Evolutionary conservation across 2,888 invertebrate genomes (phyloP).

Genomic region (Drosophila tripunctata): DNA sequence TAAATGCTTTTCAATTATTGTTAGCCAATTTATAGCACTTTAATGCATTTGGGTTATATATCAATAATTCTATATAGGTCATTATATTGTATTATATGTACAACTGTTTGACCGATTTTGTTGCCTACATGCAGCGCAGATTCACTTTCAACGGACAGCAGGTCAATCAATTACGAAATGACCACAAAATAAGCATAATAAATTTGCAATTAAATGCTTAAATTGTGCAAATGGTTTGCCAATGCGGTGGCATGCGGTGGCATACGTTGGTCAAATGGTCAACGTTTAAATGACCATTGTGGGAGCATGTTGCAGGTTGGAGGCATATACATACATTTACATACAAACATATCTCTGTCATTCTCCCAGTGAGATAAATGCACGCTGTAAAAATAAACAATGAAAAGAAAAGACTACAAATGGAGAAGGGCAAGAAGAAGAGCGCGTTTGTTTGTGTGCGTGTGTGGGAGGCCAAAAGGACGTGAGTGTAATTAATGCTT

Average conservation of each 20-base stretch:
- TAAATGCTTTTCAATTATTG: not conserved
- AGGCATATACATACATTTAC: too few relatives aligned
- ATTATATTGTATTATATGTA: constrained; percentile 32
- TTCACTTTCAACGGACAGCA: constrained; percentile 43
- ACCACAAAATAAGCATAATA: constrained; percentile 74
- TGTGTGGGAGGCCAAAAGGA: constrained; percentile 11
- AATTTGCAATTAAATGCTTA: constrained; percentile 77
- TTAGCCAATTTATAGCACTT: not conserved
- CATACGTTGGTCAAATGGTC: constrained; percentile 45
- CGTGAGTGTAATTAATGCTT: constrained; percentile 76
- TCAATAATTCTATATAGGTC: constrained; percentile 25
- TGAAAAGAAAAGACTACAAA: constrained; percentile 26
- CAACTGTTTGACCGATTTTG: constrained; percentile 14
- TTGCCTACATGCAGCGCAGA: constrained; percentile 19
- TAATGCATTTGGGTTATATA: constrained; percentile 1
- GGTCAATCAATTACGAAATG: constrained; percentile 70
- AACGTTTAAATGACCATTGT: constrained; percentile 55
- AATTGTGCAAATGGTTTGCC: constrained; percentile 71
- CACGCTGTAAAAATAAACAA: constrained; percentile 62
- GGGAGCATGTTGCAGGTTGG: not conserved
- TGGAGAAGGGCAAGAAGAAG: not conserved
- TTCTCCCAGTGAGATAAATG: constrained; percentile 58
- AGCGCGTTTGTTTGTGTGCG: too few relatives aligned
- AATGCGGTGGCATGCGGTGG: constrained; percentile 35
- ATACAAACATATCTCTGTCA: constrained; percentile 45